Conservation (phyloP, 2,113 vertebrate genomes). For the Dicaeum eximium region DNA sequence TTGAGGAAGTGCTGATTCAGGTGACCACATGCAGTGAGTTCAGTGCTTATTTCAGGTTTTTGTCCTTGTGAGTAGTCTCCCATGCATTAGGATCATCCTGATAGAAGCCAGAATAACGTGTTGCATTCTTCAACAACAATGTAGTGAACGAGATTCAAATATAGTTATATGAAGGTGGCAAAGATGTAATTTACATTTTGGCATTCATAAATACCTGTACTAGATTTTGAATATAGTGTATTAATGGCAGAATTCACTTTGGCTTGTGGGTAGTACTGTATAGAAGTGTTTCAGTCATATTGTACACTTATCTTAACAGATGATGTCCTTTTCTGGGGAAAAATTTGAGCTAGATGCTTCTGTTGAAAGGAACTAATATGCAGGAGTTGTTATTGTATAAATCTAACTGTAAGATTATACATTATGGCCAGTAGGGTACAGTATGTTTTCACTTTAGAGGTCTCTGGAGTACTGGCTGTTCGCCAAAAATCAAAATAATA, state of each 20-base stretch:
- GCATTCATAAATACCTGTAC: background rate
- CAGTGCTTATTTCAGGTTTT: background rate
- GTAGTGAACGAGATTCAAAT: background rate
- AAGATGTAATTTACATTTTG: background rate
- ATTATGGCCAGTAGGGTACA: background rate
- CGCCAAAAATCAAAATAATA: background rate
- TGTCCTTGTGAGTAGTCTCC: background rate
- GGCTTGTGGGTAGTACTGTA: background rate
- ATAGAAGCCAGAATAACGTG: background rate
- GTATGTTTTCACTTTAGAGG: constrained; percentile 5
- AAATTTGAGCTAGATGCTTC: background rate
- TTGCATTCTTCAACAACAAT: background rate
- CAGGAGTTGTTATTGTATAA: background rate
- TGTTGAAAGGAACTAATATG: background rate
- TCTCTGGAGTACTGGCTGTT: background rate
- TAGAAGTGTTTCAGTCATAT: background rate
- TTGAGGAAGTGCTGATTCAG: background rate
- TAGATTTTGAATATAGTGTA: background rate
- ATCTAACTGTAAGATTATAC: background rate
- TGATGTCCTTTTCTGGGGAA: background rate
- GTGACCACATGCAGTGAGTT: accelerated
- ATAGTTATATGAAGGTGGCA: background rate
- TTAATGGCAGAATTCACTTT: background rate
- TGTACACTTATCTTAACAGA: background rate
- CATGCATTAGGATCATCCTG: background rate